Evolutionary conservation across 2,797 vertebrate genomes (phyloP), one percentile per base, ranked within the genome.

Genomic region (Euthynnus affinis): DNA sequence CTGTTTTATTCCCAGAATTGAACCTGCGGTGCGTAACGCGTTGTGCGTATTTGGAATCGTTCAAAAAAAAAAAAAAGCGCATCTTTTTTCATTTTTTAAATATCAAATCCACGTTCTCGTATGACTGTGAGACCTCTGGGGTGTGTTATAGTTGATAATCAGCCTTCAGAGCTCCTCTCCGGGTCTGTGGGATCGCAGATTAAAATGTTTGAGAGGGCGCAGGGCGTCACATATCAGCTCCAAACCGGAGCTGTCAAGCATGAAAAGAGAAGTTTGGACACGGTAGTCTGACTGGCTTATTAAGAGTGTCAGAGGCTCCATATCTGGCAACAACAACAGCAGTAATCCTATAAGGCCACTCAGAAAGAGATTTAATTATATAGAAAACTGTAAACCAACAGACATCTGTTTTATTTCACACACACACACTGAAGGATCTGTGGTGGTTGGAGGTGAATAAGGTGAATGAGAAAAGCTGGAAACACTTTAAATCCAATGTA

Each of bases 241-340:
- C 64, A 79, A 80, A 86, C 56, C 44, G 58, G 73, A 90, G 74
- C 87, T 90, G 88, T 90, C 82, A 87, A 49, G 81, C 87, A 79
- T 89, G 82, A 85, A 88, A 76, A 58, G 81, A 81, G 71, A 53
- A 46, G 86, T 85, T 87, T 91, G 78, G 89, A 87, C 85, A 88
- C 72, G 89, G 83, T 82, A 1, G 78, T 81, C 69, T 85, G 76
- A 79, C 72, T 73, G 81, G 81, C 74, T 91, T 70, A 80, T 89
- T 88, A 82, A 57, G 76, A 74, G 66, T 78, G 74, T 83, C 77
- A 82, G 60, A 71, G 62, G 80, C 82, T 83, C 67, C 74, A 78
- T 69, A 84, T 83, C 58, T 80, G 83, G 55, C 71, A 79, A 73
- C 75, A 74, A 63, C 59, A 71, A 44, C 80, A 74, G 48, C 67